These are phyloP conservation scores for Pseudomyrmex concolor DNA, from an alignment of 1,140 invertebrate species.

Conservation along the genomic window DNA sequence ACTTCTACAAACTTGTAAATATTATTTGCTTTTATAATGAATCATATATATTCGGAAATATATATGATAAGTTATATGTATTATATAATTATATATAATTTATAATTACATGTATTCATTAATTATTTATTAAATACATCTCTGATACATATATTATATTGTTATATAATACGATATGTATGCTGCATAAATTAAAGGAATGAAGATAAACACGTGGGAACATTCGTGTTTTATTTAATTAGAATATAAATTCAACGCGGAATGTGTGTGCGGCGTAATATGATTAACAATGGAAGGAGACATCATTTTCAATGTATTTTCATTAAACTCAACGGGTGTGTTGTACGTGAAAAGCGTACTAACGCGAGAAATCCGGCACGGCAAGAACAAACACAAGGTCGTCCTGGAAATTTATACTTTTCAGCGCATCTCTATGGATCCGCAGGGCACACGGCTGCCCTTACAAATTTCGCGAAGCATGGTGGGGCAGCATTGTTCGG, in stretches of 20 bases:
- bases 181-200: neutral
- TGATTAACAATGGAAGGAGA: too few species aligned
- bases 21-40: too few species aligned
- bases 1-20: too few species aligned
- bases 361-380: neutral
- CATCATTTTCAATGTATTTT: neutral
- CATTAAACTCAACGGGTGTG: slow-evolving; percentile 15
- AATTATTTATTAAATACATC: too few species aligned
- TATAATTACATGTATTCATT: too few species aligned
- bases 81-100: too few species aligned
- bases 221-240: neutral
- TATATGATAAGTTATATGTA: too few species aligned
- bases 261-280: neutral
- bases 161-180: neutral
- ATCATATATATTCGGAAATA: too few species aligned
- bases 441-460: neutral
- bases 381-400: neutral
- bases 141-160: too few species aligned
- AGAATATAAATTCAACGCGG: neutral
- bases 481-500: slow-evolving; percentile 58
- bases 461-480: slow-evolving; percentile 56
- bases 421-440: slow-evolving; percentile 1
- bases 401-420: neutral
- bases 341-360: neutral
- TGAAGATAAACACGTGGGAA: neutral